Evolutionary conservation across 1,140 invertebrate genomes (phyloP).

Genomic region (Varroa destructor): DNA sequence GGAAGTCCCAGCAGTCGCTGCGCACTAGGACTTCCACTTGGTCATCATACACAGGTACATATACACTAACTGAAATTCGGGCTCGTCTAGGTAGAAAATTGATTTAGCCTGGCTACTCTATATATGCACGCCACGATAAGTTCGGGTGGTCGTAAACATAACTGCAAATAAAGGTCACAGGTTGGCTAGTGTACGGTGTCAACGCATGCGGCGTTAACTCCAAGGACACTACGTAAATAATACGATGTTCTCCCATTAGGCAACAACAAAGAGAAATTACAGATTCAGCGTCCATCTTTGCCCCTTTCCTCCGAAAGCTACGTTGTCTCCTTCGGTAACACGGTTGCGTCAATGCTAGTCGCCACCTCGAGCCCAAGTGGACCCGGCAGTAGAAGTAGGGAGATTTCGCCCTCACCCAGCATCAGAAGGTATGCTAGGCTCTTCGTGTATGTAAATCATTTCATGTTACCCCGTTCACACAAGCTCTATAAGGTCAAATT

Average conservation of each 20-base stretch:
- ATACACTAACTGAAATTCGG: too few species aligned
- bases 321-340: conserved; percentile 28
- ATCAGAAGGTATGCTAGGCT: conserved; percentile 6
- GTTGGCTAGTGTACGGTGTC: too few species aligned
- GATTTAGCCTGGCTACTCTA: too few species aligned
- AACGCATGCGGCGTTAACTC: too few species aligned
- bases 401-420: conserved; percentile 25
- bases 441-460: too few species aligned
- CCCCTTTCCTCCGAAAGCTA: conserved; percentile 29
- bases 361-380: conserved; percentile 22
- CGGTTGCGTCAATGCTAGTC: conserved; percentile 26
- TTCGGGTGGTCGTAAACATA: too few species aligned
- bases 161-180: too few species aligned
- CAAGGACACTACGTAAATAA: too few species aligned
- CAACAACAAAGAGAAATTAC: conserved; percentile 37
- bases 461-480: too few species aligned
- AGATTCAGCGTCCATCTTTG: conserved; percentile 36
- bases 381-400: conserved; percentile 12
- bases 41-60: conserved; percentile 35
- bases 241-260: neutral
- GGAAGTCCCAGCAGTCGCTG: conserved; percentile 35
- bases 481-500: too few species aligned
- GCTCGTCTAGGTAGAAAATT: too few species aligned
- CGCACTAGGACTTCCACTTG: conserved; percentile 37
- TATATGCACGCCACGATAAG: too few species aligned